Evolutionary conservation across 2,888 invertebrate species (phyloP), one percentile per base, ranked within the genome.

Genomic region (Drosophila birchii): DNA sequence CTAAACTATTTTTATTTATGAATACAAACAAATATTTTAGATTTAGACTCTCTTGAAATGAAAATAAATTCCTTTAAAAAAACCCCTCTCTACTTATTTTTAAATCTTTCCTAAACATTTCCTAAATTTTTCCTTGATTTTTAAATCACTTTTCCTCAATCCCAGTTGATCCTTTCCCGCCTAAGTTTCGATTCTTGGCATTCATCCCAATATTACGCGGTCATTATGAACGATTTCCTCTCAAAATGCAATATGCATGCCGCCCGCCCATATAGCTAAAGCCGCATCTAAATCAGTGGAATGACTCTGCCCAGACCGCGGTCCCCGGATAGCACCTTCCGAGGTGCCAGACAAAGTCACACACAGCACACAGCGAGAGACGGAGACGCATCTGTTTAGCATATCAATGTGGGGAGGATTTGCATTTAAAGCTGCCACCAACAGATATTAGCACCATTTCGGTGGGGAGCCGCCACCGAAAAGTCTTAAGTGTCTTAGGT

Each of bases 371-470:
- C 20, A 8, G 49, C 12, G n/a, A 5, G 20, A 70, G 76, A 89
- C 86, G 16, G 34, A 77, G 76, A 88, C 86, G 86, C 86, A 86
- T 88, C 90, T 86, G 88, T 75, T 86, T 86, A 83, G 86, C 85
- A 86, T 78, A 75, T 78, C 75, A 78, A 78, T 78, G 78, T 47
- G 47, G 34, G n/a, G 71, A 53, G 59, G 76, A 73, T 73, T 73
- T 73, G 76, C 73, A 73, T 73, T 73, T 59, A 73, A 76, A 69
- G 73, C 73, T 76, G 69, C 89, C 88, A 81, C 56, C 41, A 69
- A 75, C 58, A 72, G 80, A 85, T 78, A 84, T 87, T 87, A 87
- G 68, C 72, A 88, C 68, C 71, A 43, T 62, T 45, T 38, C 38
- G 55, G 55, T 64, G 47, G 60, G 60, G 53, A 62, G 62, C 26